Base-by-base conservation (phyloP, 2,888 invertebrate genomes). In the Dioctria linearis region DNA sequence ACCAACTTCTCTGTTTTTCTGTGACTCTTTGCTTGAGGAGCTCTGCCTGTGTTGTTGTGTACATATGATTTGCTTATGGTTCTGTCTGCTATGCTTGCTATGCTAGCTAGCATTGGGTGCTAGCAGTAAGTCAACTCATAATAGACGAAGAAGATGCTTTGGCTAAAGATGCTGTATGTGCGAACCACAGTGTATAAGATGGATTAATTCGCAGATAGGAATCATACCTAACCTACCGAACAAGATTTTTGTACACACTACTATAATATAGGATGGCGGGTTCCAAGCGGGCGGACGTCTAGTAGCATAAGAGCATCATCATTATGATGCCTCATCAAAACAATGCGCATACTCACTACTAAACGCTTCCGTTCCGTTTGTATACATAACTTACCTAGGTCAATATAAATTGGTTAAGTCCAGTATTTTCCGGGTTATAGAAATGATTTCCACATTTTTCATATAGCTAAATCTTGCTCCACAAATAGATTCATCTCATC, bases 331-430 rank as follows among this genome's bases (percentile, higher is more conserved):
- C 25, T 39, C 39, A 9, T 4, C 37, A 25, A 46, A 46, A 46
- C 9, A 71, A 13, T 13, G 71, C 71, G 71, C 71, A 71, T n/a
- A n/a, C 71, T 39, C 69, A 25, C 8, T 42, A n/a, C n/a, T 37
- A 5, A 11, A 4, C 67, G 46, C 3, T 43, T 8, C 13, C 4
- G 25, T 46, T 43, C 37, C 37, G 67, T 43, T 51, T 71, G 71
- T 71, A 71, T 54, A 71, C 71, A 71, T 11, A 71, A 71, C 71
- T 71, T 51, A 71, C 71, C 71, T 71, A 71, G 51, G 71, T 54
- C 71, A 71, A 71, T 6, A 40, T 49, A 51, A 2, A 71, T 54
- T 71, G 46, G 5, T 46, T 46, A 1, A 5, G 2, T 51, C 67
- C 46, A 67, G 46, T 11, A 43, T 13, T 65, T 40, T 65, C 65